Percentiles rank a stretch among this genome's conserved stretches.
Evolutionary conservation across 2,888 invertebrate species (phyloP).

Genomic region (Nemurella pictetii): DNA sequence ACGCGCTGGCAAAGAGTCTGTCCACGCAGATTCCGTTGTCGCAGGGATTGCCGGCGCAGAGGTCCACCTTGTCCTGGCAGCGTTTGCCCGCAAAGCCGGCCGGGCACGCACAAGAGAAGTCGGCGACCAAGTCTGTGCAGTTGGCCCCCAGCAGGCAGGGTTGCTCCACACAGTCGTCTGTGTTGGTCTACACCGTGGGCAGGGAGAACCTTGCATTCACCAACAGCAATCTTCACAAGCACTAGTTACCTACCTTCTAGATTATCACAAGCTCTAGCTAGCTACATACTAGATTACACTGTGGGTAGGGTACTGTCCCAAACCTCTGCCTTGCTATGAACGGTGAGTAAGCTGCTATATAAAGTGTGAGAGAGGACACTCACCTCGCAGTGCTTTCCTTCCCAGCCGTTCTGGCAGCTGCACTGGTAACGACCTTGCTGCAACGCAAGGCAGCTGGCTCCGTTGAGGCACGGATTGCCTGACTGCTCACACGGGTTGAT

Average conservation of each 20-base stretch:
- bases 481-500: constrained; percentile 88
- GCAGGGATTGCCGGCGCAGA: constrained; percentile 89
- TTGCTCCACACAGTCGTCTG: constrained; percentile 89
- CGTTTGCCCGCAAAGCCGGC: constrained; percentile 94
- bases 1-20: constrained; percentile 81
- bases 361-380: background rate
- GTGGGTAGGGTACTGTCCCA: too few relatives aligned
- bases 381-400: constrained; percentile 87
- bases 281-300: too few relatives aligned
- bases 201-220: too few relatives aligned
- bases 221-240: too few relatives aligned
- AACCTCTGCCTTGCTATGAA: too few relatives aligned
- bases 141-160: constrained; percentile 89
- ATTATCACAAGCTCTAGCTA: too few relatives aligned
- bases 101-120: constrained; percentile 92
- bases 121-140: constrained; percentile 92
- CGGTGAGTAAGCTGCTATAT: too few relatives aligned
- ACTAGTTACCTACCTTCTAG: too few relatives aligned
- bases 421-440: constrained; percentile 93
- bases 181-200: constrained; percentile 32
- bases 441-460: constrained; percentile 84
- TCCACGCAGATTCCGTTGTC: constrained; percentile 91
- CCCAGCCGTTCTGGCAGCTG: constrained; percentile 96
- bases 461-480: constrained; percentile 89
- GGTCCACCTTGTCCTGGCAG: constrained; percentile 92